Evolutionary conservation across 2,888 invertebrate genomes (phyloP).

Genomic region (Ellobium chinense): DNA sequence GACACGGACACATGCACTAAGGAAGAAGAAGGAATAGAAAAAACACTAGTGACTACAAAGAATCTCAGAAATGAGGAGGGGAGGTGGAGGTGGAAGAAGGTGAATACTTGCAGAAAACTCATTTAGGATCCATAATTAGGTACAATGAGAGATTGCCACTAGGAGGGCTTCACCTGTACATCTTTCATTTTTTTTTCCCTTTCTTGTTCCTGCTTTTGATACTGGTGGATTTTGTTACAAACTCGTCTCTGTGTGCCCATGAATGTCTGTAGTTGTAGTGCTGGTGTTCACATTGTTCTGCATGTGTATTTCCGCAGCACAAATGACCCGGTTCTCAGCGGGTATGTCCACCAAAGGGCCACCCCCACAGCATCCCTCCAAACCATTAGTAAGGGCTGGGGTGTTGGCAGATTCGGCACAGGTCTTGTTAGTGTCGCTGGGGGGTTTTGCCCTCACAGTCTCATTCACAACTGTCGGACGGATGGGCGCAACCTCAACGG

Average conservation of each 20-base stretch:
- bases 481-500: conserved; percentile 24
- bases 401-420: not conserved
- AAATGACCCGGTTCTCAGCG: conserved; percentile 67
- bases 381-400: conserved; percentile 12
- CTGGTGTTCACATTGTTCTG: conserved; percentile 65
- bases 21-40: too few species aligned
- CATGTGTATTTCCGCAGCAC: conserved; percentile 71
- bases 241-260: conserved; percentile 32
- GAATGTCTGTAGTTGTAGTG: conserved; percentile 36
- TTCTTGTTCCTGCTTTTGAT: too few species aligned
- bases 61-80: too few species aligned
- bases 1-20: too few species aligned
- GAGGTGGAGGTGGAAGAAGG: too few species aligned
- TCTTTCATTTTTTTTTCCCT: conserved; percentile 18
- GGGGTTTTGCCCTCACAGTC: not conserved
- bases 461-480: not conserved
- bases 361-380: not conserved
- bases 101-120: too few species aligned
- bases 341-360: conserved; percentile 52
- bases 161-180: too few species aligned
- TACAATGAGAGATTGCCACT: too few species aligned
- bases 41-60: too few species aligned
- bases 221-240: conserved; percentile 17
- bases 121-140: too few species aligned
- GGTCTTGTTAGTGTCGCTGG: not conserved